Evolutionary conservation across 2,797 vertebrate species (phyloP).

Genomic region (Falco naumanni): DNA sequence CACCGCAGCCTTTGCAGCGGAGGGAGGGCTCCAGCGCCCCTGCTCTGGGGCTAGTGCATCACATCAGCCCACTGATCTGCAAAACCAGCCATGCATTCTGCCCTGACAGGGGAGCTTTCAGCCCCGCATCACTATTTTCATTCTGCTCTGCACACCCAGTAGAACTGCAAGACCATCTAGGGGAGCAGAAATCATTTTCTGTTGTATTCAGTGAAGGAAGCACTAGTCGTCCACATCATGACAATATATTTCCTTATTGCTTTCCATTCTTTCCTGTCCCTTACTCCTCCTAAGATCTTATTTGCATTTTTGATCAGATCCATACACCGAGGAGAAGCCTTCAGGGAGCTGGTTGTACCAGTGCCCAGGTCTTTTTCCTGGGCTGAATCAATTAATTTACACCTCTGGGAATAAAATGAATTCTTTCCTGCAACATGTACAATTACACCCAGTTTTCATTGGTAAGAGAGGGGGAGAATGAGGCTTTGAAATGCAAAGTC

Average conservation of each 20-base stretch:
- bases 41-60: not conserved
- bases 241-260: not conserved
- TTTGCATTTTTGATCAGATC: slow-evolving; percentile 66
- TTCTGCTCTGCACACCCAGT: not conserved
- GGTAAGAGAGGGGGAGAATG: not conserved
- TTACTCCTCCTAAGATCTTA: not conserved
- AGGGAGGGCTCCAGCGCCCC: not conserved
- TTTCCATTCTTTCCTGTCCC: not conserved
- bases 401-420: slow-evolving; percentile 26
- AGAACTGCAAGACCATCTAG: not conserved
- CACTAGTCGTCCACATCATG: not conserved
- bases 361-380: slow-evolving; percentile 33
- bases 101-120: not conserved
- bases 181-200: not conserved
- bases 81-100: not conserved
- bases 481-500: slow-evolving; percentile 61
- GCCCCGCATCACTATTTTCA: not conserved
- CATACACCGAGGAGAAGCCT: not conserved
- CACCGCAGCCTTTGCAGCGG: accelerated
- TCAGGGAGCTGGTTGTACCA: not conserved
- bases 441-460: slow-evolving; percentile 7
- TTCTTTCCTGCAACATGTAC: not conserved
- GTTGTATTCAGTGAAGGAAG: not conserved
- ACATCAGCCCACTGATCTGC: not conserved
- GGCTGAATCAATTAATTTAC: slow-evolving; percentile 47